A percentile compares a stretch with the other conserved stretches of the same genome.
Conservation (phyloP, 2,797 vertebrate genomes). For the Podarcis siculus region DNA sequence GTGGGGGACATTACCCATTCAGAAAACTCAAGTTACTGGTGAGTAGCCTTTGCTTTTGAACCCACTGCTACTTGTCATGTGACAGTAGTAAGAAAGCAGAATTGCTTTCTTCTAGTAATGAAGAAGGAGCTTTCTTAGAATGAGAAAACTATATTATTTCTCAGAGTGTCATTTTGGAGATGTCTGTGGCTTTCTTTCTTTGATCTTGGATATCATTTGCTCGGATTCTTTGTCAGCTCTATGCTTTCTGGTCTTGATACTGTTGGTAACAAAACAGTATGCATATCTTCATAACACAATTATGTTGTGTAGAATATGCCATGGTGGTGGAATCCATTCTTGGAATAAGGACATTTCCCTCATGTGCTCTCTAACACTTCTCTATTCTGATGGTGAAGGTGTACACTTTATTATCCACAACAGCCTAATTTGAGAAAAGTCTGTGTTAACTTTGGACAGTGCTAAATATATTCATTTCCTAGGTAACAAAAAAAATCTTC, state of each 20-base stretch:
- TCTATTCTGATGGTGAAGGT: background rate
- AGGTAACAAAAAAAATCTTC: background rate
- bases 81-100: constrained; percentile 17
- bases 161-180: constrained; percentile 29
- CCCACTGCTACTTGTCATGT: background rate
- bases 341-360: background rate
- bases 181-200: constrained; percentile 23
- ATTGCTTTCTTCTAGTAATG: background rate
- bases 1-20: constrained; percentile 30
- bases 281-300: background rate
- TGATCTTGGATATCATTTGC: background rate
- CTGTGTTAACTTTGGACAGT: background rate
- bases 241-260: background rate
- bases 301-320: constrained; percentile 5
- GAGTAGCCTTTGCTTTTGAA: constrained; percentile 42
- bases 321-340: constrained; percentile 14
- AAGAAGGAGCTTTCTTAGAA: constrained; percentile 14
- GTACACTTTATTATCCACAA: background rate
- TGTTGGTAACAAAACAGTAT: constrained; percentile 33
- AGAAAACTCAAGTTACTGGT: constrained; percentile 36
- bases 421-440: constrained; percentile 8
- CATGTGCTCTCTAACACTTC: constrained; percentile 9
- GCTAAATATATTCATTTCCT: background rate
- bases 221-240: constrained; percentile 11
- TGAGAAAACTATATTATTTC: constrained; percentile 2